Base-by-base conservation (phyloP, 2,113 vertebrate species). In the Cavia aperea region DNA sequence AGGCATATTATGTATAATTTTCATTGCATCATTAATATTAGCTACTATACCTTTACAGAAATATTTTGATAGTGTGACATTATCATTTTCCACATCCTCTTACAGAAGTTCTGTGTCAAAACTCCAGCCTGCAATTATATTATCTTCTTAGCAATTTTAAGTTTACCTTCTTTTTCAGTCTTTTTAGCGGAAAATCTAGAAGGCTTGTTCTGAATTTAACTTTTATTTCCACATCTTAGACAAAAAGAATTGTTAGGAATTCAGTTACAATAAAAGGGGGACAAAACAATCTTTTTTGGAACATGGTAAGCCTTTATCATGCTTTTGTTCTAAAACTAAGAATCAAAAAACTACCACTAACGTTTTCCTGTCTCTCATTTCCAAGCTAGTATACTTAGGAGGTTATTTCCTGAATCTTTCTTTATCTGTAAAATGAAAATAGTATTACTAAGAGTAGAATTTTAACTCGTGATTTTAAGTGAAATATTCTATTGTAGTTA, bases 361-460 rank as follows among this genome's bases (percentile, higher is more conserved):
- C 21, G 39, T 78, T 81, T 62, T 8, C 10, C 21, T 70, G 49
- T 31, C 29, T 56, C 56, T n/a, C 56, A 31, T 81, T 63, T 16
- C 33, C 72, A 68, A 85, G 18, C 19, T 82, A 70, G 19, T 54
- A 1, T n/a, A 43, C 4, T 60, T 78, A 56, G 15, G 36, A 94
- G 14, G 19, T 93, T 81, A 85, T 78, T 88, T 88, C 49, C 75
- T 92, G 26, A 86, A 49, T 24, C 49, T 88, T 72, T 85, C 66
- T 85, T 78, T 87, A 78, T 81, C 86, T 65, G 9, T 92, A 93
- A 92, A 88, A 83, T 75, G 5, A 43, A 94, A 70, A 89, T 87
- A 82, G 21, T 65, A 39, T 72, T 81, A 68, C 46, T 92, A 14
- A 86, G 26, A 43, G 2, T 94, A 54, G 78, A n/a, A 79, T 36